Conservation (phyloP, 2,888 invertebrate genomes). For the Ryuthela nishihirai region DNA sequence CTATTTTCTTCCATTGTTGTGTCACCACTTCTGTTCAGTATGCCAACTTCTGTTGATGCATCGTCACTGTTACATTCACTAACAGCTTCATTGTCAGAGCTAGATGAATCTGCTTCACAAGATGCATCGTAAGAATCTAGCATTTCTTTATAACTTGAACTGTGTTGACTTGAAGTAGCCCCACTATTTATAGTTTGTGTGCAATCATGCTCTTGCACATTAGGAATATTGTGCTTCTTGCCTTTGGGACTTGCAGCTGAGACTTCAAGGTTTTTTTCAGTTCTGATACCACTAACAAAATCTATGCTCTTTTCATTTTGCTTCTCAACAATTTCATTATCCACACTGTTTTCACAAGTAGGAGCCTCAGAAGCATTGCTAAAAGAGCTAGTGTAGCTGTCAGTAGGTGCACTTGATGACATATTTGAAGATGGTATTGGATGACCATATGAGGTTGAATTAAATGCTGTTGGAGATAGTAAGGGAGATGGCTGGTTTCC, state of each 20-base stretch:
- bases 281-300: too few species aligned
- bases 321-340: conserved; percentile 9
- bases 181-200: conserved; percentile 13
- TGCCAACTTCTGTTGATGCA: conserved; percentile 1
- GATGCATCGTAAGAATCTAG: conserved; percentile 38
- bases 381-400: conserved; percentile 5
- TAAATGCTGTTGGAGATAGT: conserved; percentile 27
- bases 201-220: conserved; percentile 23
- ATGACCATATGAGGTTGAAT: too few species aligned
- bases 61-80: conserved; percentile 19
- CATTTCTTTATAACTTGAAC: conserved; percentile 19
- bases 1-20: conserved; percentile 45
- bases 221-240: conserved; percentile 5
- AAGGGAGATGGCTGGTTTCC: conserved; percentile 24
- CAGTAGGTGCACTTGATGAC: conserved; percentile 14
- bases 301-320: conserved; percentile 29
- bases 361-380: conserved; percentile 5
- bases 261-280: conserved; percentile 15
- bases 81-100: conserved; percentile 29
- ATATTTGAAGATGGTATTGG: conserved; percentile 18
- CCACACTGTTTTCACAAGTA: conserved; percentile 28
- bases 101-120: conserved; percentile 40
- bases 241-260: conserved; percentile 20
- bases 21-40: conserved; percentile 14
- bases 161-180: conserved; percentile 5